Conservation (phyloP, 2,113 vertebrate species). For the Dermatemys mawii region DNA sequence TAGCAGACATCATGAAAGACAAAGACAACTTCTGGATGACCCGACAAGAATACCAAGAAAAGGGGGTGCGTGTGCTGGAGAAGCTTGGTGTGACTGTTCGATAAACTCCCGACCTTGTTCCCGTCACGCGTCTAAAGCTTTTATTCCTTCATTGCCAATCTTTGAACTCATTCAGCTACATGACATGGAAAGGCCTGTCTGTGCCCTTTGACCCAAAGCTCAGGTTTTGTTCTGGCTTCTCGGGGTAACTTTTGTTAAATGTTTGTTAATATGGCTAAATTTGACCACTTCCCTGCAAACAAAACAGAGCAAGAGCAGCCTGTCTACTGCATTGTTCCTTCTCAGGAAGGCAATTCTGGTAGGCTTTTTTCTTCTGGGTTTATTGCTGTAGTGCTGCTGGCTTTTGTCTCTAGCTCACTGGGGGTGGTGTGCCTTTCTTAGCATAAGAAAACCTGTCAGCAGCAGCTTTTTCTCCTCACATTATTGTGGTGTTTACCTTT, state of each 20-base stretch:
- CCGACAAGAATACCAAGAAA: constrained; percentile 96
- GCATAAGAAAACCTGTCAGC: constrained; percentile 70
- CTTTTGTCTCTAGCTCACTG: constrained; percentile 78
- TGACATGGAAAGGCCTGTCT: constrained; percentile 74
- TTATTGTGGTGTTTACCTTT: constrained; percentile 64
- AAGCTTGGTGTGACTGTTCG: constrained; percentile 98
- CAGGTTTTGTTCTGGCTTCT: constrained; percentile 78
- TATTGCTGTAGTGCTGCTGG: constrained; percentile 74
- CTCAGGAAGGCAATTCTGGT: constrained; percentile 72
- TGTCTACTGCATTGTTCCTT: constrained; percentile 75
- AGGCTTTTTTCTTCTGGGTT: constrained; percentile 73
- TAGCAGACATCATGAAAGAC: constrained; percentile 99
- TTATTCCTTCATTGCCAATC: constrained; percentile 78
- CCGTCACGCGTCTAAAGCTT: constrained; percentile 67
- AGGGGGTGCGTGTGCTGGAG: constrained; percentile 96
- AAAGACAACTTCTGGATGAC: constrained; percentile 99
- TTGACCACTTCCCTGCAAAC: constrained; percentile 76
- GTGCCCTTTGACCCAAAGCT: constrained; percentile 78
- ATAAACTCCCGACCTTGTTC: constrained; percentile 84
- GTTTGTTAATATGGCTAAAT: constrained; percentile 79
- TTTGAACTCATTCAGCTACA: constrained; percentile 81
- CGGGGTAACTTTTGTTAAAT: constrained; percentile 78
- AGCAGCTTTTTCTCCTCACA: constrained; percentile 65
- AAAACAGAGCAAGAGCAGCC: constrained; percentile 70
- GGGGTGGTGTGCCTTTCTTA: constrained; percentile 78